Conservation (phyloP, 2,797 vertebrate species). For the Lagocephalus sceleratus region DNA sequence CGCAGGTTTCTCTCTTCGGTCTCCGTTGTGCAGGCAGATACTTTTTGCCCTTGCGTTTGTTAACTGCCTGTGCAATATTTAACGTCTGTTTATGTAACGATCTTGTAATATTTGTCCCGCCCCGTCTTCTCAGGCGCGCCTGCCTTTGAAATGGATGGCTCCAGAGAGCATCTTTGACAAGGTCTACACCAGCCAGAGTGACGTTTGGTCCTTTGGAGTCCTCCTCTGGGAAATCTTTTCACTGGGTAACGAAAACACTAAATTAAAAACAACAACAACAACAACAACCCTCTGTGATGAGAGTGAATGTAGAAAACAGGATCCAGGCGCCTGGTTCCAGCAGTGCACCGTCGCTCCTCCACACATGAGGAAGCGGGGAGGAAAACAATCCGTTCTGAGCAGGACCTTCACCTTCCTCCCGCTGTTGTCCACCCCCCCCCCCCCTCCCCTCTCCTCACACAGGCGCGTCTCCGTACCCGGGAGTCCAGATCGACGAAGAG, state of each 20-base stretch:
- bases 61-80: not conserved
- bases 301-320: conserved; percentile 5
- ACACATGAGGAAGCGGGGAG: not conserved
- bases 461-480: conserved; percentile 97
- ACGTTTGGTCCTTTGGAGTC: conserved; percentile 98
- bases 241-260: conserved; percentile 78
- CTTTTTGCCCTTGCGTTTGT: too few species aligned
- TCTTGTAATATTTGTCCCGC: conserved; percentile 12
- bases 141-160: conserved; percentile 99
- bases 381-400: not conserved
- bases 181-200: conserved; percentile 95
- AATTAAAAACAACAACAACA: not conserved
- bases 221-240: conserved; percentile 99
- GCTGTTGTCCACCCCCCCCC: not conserved
- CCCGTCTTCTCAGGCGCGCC: conserved; percentile 81
- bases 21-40: too few species aligned
- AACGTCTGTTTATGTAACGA: conserved; percentile 6
- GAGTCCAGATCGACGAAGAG: conserved; percentile 97
- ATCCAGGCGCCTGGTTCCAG: not conserved
- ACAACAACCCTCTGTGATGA: too few species aligned
- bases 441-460: conserved; percentile 4
- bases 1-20: too few species aligned
- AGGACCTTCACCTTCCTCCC: conserved; percentile 1
- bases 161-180: conserved; percentile 99
- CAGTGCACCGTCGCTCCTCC: not conserved